phyloP scores from a whole-genome alignment of 2,797 vertebrate species.

The Sciurus vulgaris region DNA sequence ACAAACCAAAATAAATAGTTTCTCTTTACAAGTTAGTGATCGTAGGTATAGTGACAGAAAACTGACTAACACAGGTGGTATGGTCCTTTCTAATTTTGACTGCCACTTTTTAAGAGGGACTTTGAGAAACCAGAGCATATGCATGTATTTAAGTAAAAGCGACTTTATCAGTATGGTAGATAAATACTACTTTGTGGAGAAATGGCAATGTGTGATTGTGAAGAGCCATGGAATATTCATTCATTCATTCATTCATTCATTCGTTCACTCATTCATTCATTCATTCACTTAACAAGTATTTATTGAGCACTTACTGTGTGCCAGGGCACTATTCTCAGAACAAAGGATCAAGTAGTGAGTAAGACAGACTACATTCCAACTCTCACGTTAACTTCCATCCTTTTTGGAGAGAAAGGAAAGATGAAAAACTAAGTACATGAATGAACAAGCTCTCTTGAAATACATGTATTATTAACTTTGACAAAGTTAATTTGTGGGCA shows the following conservation, averaged over 20 bases:
- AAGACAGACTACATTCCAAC: neutral
- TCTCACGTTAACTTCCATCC: neutral
- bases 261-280: conserved; percentile 12
- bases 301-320: neutral
- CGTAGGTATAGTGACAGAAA: neutral
- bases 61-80: neutral
- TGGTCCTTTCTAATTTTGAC: neutral
- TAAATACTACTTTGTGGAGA: conserved; percentile 23
- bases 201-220: neutral
- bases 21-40: neutral
- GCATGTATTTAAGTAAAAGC: neutral
- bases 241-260: conserved; percentile 49
- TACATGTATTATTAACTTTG: neutral
- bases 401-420: neutral
- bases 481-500: neutral
- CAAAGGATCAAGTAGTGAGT: conserved; percentile 51
- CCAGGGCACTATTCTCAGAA: conserved; percentile 7
- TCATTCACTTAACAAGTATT: conserved; percentile 37
- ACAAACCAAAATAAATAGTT: neutral
- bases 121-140: neutral
- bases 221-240: neutral
- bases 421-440: neutral
- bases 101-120: neutral
- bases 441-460: neutral
- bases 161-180: neutral